Base-by-base conservation (phyloP, 2,888 invertebrate species). In the Baronia brevicornis region DNA sequence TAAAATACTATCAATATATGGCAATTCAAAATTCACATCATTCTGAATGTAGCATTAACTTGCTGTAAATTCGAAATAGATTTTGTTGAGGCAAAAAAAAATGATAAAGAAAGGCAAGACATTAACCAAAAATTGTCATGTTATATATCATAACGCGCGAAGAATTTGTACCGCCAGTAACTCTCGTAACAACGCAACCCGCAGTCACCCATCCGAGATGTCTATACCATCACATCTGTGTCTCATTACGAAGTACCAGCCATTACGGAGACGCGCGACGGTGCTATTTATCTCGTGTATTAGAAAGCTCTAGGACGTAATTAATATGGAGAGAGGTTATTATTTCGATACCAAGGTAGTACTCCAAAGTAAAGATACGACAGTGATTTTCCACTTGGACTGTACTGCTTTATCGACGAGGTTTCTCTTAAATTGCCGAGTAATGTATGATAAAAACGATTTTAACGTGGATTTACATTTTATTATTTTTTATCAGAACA, bases 311-410 rank as follows among this genome's bases (percentile, higher is more conserved):
- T 71, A 70, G 73, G 66, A 68, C 60, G 67, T 68, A 71, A 82
- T 82, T 78, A 79, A 79, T 71, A 78, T 70, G 53, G 62, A 74
- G 70, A 70, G 62, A 71, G 73, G 72, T 71, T 74, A 75, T 78
- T 79, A 79, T 66, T 72, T 60, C 48, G 69, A 71, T 67, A 69
- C 59, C 43, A 47, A 51, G 39, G 54, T 48, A 50, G 39, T 41
- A 52, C 44, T 48, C 48, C 57, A 51, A 54, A 51, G 60, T 44
- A 54, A 52, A 61, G 54, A 48, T 64, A 57, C 59, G 63, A 60
- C 64, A 58, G 57, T 46, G 55, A 50, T 49, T 68, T 65, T 57
- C 57, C 56, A 56, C 57, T 52, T 49, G 45, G 43, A 48, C 54
- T 56, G 48, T 51, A 53, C 50, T 46, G 51, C 43, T 57, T 69